phyloP scores from a whole-genome alignment of 2,113 vertebrate genomes.

The Rhinichthys klamathensis region DNA sequence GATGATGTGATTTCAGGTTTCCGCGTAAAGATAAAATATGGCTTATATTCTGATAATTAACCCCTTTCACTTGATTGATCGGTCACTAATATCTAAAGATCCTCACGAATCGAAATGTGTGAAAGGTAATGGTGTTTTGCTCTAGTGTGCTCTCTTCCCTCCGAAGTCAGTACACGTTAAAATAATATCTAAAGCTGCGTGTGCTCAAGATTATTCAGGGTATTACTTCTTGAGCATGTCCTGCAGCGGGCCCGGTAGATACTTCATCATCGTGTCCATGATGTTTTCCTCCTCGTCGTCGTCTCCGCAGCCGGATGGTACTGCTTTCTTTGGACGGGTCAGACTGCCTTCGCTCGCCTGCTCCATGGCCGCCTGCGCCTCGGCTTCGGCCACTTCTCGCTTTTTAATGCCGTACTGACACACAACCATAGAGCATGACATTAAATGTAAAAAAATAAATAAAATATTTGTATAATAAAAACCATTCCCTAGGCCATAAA shows the following conservation, averaged over 20 bases:
- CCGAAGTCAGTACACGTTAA: conserved; percentile 18
- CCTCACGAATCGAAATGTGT: conserved; percentile 22
- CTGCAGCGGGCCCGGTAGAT: conserved; percentile 94
- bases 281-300: conserved; percentile 94
- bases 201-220: conserved; percentile 6
- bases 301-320: conserved; percentile 79
- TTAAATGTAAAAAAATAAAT: background rate
- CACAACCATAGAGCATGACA: background rate
- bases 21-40: conserved; percentile 79
- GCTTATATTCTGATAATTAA: conserved; percentile 74
- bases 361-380: conserved; percentile 90
- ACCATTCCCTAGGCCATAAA: too few relatives aligned
- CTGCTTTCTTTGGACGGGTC: conserved; percentile 91
- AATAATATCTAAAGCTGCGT: conserved; percentile 38
- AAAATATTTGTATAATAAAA: too few relatives aligned
- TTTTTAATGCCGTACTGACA: conserved; percentile 96
- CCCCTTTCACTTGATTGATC: conserved; percentile 61
- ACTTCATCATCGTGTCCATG: conserved; percentile 98
- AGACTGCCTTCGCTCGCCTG: conserved; percentile 88
- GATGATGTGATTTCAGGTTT: conserved; percentile 65
- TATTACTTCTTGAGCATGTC: conserved; percentile 99
- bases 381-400: conserved; percentile 90
- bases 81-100: conserved; percentile 60
- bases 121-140: conserved; percentile 39
- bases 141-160: conserved; percentile 36